Base-by-base conservation (phyloP, 2,888 invertebrate species). In the Drosophila gaucha region DNA sequence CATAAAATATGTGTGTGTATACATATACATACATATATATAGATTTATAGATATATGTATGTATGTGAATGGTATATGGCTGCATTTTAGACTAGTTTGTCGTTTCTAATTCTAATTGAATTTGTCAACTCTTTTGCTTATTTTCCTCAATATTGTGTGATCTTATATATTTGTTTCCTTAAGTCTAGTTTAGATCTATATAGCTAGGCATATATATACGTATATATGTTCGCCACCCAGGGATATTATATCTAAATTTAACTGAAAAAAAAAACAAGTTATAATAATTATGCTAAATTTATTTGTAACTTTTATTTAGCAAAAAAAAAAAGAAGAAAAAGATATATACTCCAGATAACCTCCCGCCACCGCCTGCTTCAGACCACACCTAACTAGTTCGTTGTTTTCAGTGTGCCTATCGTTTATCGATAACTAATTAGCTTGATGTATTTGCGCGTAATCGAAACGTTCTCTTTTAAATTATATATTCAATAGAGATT, bases 1-100 rank as follows among this genome's bases (percentile, higher is more conserved):
- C 18, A 18, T 18, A 26, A 28, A 28, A 16, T 30, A 43, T 54
- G 6, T 20, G 5, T 10, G 5, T 18, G 55, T 60, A 22, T 36
- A n/a, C 8, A 41, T 18, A 14, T 24, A 20, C 44, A 24, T 55
- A 30, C 43, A 54, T 47, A 35, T 39, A 46, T 58, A 35, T 38
- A 38, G n/a, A n/a, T n/a, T n/a, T 36, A 16, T 28, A 55, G 28
- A 33, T 55, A 43, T 46, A 30, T 55, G 20, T 28, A 30, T 50
- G 14, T 46, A 38, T 28, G 39, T 52, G 44, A 16, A 44, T 73
- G 68, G 14, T 46, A 38, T 28, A 36, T 52, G 44, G 20, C 49
- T 73, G 68, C 68, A 72, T 69, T 69, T 69, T 72, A 73, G 73
- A 35, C 28, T 30, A 49, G 35, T 54, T 49, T 46, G 4, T n/a